phyloP scores from a whole-genome alignment of 2,797 vertebrate genomes.

The Molossus molossus region DNA sequence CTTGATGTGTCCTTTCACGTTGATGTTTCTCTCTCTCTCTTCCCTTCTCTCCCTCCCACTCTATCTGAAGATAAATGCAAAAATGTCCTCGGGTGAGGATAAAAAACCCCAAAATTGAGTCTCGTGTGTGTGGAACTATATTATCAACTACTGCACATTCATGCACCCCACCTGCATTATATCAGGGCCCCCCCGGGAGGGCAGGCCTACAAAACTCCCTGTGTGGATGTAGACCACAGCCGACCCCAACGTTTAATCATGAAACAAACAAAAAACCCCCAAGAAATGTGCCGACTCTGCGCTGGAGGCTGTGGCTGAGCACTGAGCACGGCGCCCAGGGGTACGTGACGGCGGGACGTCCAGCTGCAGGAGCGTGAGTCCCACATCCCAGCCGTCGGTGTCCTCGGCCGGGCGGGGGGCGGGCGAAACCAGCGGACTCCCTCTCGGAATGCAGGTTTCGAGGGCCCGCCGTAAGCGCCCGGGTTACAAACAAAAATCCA shows the following conservation, averaged over 20 bases:
- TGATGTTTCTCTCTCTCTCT: too few relatives aligned
- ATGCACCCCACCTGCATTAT: not conserved
- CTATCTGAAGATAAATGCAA: too few relatives aligned
- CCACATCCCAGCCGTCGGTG: fast-evolving
- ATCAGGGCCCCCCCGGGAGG: fast-evolving
- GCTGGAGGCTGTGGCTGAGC: not conserved
- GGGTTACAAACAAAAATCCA: not conserved
- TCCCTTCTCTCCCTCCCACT: too few relatives aligned
- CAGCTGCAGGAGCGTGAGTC: fast-evolving
- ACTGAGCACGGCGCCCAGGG: not conserved
- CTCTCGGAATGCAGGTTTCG: not conserved
- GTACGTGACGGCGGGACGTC: fast-evolving
- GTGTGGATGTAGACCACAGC: not conserved
- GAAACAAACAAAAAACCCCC: too few relatives aligned
- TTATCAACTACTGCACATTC: not conserved
- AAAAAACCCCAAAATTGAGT: not conserved
- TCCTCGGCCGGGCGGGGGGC: not conserved
- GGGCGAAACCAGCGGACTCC: not conserved
- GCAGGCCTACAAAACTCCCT: not conserved
- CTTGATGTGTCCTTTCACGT: too few relatives aligned
- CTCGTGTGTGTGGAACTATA: not conserved
- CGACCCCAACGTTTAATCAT: too few relatives aligned
- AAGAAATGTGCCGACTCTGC: not conserved
- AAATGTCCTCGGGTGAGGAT: too few relatives aligned
- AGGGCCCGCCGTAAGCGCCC: not conserved